A percentile compares a stretch with the other conserved stretches of the same genome.
phyloP scores from a whole-genome alignment of 2,888 invertebrate genomes.

The Chrysomela aeneicollis region DNA sequence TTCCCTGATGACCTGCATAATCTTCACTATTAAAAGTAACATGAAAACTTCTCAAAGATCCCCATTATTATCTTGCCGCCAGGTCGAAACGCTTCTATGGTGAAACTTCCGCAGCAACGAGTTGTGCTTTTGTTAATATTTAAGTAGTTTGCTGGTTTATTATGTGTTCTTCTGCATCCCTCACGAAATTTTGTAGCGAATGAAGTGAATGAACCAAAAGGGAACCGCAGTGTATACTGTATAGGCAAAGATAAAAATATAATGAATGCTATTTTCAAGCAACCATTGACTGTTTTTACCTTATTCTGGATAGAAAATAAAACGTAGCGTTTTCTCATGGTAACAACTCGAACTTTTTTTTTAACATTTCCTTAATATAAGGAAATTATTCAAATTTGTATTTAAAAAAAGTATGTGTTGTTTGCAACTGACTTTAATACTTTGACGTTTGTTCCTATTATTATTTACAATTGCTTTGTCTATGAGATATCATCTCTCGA shows the following conservation, averaged over 20 bases:
- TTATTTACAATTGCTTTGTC: too few relatives aligned
- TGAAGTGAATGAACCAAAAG: background rate
- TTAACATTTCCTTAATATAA: too few relatives aligned
- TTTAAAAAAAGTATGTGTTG: too few relatives aligned
- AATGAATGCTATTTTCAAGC: background rate
- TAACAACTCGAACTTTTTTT: too few relatives aligned
- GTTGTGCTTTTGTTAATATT: slow-evolving; percentile 37
- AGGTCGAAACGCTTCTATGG: slow-evolving; percentile 25
- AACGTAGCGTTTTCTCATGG: too few relatives aligned
- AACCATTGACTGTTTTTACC: too few relatives aligned
- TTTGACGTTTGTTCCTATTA: too few relatives aligned
- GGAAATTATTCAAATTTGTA: too few relatives aligned
- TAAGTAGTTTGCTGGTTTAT: slow-evolving; percentile 35
- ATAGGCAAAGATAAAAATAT: too few relatives aligned
- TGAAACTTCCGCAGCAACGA: slow-evolving; percentile 33
- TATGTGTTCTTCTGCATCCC: slow-evolving; percentile 26
- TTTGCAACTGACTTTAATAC: too few relatives aligned
- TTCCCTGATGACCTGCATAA: slow-evolving; percentile 32
- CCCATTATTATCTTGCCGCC: slow-evolving; percentile 24
- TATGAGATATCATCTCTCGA: too few relatives aligned
- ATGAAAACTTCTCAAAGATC: slow-evolving; percentile 30
- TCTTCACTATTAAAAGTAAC: slow-evolving; percentile 36
- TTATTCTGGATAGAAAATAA: too few relatives aligned
- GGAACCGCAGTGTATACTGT: background rate
- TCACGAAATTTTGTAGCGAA: background rate